These are phyloP conservation scores for Idaea dimidiata DNA, from an alignment of 2,888 invertebrate genomes.

Conservation along the genomic window DNA sequence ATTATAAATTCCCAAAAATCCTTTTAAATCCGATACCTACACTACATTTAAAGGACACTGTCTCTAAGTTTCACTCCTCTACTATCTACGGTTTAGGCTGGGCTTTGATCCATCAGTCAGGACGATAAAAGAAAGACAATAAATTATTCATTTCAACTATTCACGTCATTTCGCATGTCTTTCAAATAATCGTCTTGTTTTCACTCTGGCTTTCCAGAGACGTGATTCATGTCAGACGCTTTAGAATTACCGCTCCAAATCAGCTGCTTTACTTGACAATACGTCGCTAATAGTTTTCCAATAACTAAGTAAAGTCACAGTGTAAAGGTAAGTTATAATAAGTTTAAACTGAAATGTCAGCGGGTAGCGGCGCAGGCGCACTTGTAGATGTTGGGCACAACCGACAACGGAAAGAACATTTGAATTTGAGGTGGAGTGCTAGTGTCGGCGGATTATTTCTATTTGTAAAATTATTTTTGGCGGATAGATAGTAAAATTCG, in stretches of 20 bases:
- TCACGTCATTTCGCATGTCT: not conserved
- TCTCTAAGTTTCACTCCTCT: too few relatives aligned
- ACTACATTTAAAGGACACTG: too few relatives aligned
- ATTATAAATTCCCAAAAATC: too few relatives aligned
- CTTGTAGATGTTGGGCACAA: not conserved
- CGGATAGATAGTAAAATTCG: too few relatives aligned
- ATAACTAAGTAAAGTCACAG: conserved; percentile 22
- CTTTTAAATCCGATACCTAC: too few relatives aligned
- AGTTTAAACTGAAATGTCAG: conserved; percentile 36
- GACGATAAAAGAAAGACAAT: not conserved
- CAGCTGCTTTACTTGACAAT: conserved; percentile 36
- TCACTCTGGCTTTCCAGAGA: conserved; percentile 1
- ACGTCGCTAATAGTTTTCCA: conserved; percentile 44
- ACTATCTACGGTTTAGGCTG: too few relatives aligned
- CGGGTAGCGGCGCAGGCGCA: conserved; percentile 17
- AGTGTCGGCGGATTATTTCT: not conserved
- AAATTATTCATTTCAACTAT: not conserved
- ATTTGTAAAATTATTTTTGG: not conserved
- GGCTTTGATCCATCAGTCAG: too few relatives aligned
- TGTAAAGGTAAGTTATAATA: conserved; percentile 30
- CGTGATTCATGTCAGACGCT: not conserved
- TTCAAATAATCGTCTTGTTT: not conserved
- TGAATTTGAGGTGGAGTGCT: not conserved
- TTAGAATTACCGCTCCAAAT: not conserved
- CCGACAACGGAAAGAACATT: not conserved